These are phyloP conservation scores for Ornithoptera priamus DNA, from an alignment of 2,888 invertebrate species.

Conservation along the genomic window DNA sequence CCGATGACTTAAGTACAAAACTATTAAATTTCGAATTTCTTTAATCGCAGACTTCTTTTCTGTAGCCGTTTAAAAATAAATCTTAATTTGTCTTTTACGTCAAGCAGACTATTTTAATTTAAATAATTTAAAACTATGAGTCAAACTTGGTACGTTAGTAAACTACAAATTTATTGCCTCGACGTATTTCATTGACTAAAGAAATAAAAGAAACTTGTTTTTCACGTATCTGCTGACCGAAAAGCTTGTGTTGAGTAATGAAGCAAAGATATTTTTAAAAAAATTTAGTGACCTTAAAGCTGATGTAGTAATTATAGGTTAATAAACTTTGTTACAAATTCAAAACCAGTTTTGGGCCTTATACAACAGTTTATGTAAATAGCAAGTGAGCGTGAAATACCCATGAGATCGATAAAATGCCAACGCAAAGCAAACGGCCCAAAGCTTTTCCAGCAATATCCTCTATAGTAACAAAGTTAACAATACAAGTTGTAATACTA, in stretches of 20 bases:
- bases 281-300: conserved; percentile 12
- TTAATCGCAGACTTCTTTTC: too few relatives aligned
- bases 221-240: conserved; percentile 3
- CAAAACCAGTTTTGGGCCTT: conserved; percentile 51
- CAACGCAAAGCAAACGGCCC: conserved; percentile 30
- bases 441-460: conserved; percentile 14
- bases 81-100: too few relatives aligned
- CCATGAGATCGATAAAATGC: conserved; percentile 40
- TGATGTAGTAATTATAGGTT: conserved; percentile 42
- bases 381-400: conserved; percentile 40
- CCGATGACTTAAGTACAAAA: too few relatives aligned
- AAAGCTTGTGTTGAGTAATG: neutral
- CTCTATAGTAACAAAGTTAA: neutral
- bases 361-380: conserved; percentile 50
- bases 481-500: conserved; percentile 24
- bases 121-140: neutral
- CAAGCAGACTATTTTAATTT: neutral
- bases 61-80: too few relatives aligned
- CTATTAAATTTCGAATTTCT: too few relatives aligned
- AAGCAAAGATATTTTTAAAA: conserved; percentile 1
- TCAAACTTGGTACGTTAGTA: neutral
- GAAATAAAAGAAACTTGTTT: conserved; percentile 5
- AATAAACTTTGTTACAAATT: conserved; percentile 52
- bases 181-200: neutral
- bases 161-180: neutral